phyloP scores from a whole-genome alignment of 92 coral and sea anemone species.

The Zoanthus solanderi region DNA sequence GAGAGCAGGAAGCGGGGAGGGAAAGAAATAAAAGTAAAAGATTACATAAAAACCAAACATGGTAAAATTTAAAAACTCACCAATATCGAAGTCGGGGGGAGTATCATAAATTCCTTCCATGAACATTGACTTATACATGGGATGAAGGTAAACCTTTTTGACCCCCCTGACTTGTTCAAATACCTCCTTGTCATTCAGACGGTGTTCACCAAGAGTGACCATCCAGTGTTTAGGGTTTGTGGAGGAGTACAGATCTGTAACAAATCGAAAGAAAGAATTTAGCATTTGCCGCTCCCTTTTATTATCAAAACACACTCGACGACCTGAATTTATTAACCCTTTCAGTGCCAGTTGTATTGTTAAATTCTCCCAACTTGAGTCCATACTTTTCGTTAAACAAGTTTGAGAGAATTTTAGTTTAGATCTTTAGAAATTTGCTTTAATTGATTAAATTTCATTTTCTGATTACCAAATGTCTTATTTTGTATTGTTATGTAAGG shows the following conservation, averaged over 20 bases:
- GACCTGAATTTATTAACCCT: too few species aligned
- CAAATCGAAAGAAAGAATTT: neutral
- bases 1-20: too few species aligned
- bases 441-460: too few species aligned
- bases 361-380: too few species aligned
- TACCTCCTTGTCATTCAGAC: conserved; percentile 70
- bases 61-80: conserved; percentile 49
- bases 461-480: too few species aligned
- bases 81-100: conserved; percentile 93
- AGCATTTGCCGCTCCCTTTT: neutral
- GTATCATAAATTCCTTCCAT: conserved; percentile 76
- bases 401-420: too few species aligned
- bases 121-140: conserved; percentile 89
- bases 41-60: neutral
- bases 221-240: conserved; percentile 78
- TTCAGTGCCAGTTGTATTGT: too few species aligned
- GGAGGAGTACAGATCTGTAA: conserved; percentile 75
- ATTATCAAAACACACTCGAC: neutral
- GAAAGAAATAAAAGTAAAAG: too few species aligned
- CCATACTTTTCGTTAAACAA: too few species aligned
- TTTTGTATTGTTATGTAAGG: too few species aligned
- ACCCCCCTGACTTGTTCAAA: conserved; percentile 78
- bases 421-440: too few species aligned
- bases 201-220: conserved; percentile 85
- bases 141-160: conserved; percentile 72